Conservation (phyloP, 2,113 vertebrate species). For the human region DNA sequence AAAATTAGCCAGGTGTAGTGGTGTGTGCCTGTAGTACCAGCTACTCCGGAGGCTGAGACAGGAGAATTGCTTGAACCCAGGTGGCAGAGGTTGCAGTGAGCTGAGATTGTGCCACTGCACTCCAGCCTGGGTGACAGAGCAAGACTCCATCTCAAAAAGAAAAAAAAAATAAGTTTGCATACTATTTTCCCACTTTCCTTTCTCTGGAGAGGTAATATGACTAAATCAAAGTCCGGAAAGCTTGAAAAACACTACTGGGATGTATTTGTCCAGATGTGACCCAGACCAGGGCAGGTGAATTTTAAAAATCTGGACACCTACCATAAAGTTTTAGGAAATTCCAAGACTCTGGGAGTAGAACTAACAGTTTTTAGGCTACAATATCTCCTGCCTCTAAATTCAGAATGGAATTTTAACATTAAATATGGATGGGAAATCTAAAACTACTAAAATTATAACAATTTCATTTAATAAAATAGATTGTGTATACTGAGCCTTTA, state of each 20-base stretch:
- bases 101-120: too few relatives aligned
- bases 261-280: not conserved
- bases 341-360: not conserved
- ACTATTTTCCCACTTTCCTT: not conserved
- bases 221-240: not conserved
- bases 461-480: slow-evolving; percentile 9
- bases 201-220: not conserved
- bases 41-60: too few relatives aligned
- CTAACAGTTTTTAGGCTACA: not conserved
- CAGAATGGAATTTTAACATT: slow-evolving; percentile 3
- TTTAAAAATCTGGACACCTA: not conserved
- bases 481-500: not conserved
- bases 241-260: not conserved
- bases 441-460: slow-evolving; percentile 28
- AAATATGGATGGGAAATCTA: not conserved
- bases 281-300: not conserved
- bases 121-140: too few relatives aligned
- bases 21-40: too few relatives aligned
- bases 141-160: too few relatives aligned
- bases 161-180: too few relatives aligned
- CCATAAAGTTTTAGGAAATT: not conserved
- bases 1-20: too few relatives aligned
- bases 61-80: too few relatives aligned
- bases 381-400: not conserved
- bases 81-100: too few relatives aligned